Evolutionary conservation across 2,113 vertebrate species (phyloP).

Genomic region (Lepus timidus): DNA sequence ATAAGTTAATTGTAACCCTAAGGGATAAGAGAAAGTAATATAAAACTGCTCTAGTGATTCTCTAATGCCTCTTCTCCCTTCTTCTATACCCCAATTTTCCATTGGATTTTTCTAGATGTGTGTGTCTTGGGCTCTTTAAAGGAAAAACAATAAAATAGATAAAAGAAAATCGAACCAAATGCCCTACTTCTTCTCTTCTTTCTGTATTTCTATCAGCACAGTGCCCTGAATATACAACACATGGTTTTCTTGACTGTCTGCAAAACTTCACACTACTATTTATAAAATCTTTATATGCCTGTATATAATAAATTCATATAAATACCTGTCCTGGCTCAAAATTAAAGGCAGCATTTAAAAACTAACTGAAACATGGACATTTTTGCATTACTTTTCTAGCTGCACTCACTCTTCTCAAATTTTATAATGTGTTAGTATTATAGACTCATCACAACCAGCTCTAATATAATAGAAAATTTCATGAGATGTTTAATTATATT

Average conservation of each 20-base stretch:
- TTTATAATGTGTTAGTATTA: background rate
- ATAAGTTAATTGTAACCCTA: background rate
- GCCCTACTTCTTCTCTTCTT: background rate
- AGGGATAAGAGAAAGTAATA: background rate
- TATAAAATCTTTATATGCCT: background rate
- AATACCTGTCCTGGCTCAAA: background rate
- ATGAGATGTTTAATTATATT: conserved; percentile 56
- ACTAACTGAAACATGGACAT: background rate
- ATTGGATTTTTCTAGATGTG: background rate
- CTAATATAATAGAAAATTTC: background rate
- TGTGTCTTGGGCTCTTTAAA: background rate
- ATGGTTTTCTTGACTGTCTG: background rate
- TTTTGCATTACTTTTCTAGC: background rate
- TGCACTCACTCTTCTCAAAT: background rate
- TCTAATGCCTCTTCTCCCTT: background rate
- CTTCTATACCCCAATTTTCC: background rate
- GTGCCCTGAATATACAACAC: background rate
- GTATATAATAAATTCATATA: background rate
- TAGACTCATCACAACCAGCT: background rate
- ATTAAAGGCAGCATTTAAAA: background rate
- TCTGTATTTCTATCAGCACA: background rate
- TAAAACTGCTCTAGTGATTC: background rate
- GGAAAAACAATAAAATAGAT: background rate
- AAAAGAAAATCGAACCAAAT: background rate
- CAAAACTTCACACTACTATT: background rate